These are phyloP conservation scores for Pristionchus exspectatus DNA, from an alignment of 2,888 invertebrate genomes.

Conservation along the genomic window DNA sequence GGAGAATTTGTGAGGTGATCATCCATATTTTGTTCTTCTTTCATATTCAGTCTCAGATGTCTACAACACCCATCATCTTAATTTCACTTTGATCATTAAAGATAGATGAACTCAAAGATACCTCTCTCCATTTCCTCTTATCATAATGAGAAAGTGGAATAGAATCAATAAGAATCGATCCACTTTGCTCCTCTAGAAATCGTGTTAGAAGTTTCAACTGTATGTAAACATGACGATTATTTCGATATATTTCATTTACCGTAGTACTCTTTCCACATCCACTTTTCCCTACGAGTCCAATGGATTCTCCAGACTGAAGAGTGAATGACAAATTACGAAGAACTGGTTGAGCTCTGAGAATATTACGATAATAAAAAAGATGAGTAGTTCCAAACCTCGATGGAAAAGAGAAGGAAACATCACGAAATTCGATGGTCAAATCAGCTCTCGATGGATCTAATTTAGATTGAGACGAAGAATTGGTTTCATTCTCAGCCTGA, in stretches of 20 bases:
- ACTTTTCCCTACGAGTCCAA: conserved; percentile 38
- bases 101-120: neutral
- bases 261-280: conserved; percentile 54
- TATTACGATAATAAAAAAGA: neutral
- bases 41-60: neutral
- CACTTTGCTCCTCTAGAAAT: neutral
- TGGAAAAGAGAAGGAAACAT: neutral
- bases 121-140: conserved; percentile 15
- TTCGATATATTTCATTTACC: neutral
- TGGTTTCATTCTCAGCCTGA: neutral
- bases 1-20: neutral
- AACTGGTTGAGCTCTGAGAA: conserved; percentile 2
- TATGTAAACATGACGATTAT: neutral
- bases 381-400: neutral
- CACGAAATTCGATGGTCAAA: neutral
- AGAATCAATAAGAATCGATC: neutral
- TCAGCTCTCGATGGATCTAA: neutral
- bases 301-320: neutral
- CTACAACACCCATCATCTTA: conserved; percentile 18
- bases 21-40: neutral
- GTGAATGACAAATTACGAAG: conserved; percentile 1
- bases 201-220: conserved; percentile 37
- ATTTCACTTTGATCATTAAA: neutral
- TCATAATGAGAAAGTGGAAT: neutral
- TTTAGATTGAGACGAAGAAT: neutral